phyloP scores from a whole-genome alignment of 2,888 invertebrate species.

The Leptothorax acervorum region DNA sequence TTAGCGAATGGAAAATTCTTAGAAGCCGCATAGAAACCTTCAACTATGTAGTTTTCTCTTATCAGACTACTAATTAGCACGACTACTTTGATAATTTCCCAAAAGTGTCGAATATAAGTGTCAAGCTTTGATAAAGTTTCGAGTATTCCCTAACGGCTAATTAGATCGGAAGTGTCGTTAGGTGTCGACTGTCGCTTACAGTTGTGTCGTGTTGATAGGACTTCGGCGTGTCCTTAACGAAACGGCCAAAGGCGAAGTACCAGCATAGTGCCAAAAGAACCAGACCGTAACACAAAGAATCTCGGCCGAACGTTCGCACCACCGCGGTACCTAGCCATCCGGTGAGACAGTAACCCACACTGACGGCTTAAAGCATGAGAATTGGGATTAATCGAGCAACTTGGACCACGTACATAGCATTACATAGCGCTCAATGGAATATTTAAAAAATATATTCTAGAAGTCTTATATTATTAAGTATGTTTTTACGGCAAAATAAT shows the following conservation, averaged over 20 bases:
- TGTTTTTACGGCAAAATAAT: background rate
- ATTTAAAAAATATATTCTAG: background rate
- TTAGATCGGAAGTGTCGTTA: background rate
- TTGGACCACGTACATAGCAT: background rate
- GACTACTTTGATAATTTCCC: background rate
- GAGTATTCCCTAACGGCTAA: background rate
- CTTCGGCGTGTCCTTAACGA: constrained; percentile 87
- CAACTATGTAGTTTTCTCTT: background rate
- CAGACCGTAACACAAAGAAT: constrained; percentile 87
- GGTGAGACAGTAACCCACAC: constrained; percentile 87
- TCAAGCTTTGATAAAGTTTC: too few relatives aligned
- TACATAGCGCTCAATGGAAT: background rate
- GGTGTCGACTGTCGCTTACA: constrained; percentile 72
- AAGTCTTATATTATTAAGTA: background rate
- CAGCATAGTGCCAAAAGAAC: constrained; percentile 86
- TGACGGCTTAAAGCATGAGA: constrained; percentile 84
- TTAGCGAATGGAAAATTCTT: constrained; percentile 11
- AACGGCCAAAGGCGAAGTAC: constrained; percentile 87
- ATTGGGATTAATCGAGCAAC: constrained; percentile 21
- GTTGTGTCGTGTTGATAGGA: constrained; percentile 84
- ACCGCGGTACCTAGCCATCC: constrained; percentile 87
- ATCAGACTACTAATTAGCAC: constrained; percentile 9
- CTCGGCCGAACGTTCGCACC: constrained; percentile 86
- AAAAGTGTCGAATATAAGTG: background rate
- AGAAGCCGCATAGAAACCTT: background rate